Evolutionary conservation across 2,888 invertebrate species (phyloP), one percentile per base, ranked within the genome.

Genomic region (Megamerina dolium): DNA sequence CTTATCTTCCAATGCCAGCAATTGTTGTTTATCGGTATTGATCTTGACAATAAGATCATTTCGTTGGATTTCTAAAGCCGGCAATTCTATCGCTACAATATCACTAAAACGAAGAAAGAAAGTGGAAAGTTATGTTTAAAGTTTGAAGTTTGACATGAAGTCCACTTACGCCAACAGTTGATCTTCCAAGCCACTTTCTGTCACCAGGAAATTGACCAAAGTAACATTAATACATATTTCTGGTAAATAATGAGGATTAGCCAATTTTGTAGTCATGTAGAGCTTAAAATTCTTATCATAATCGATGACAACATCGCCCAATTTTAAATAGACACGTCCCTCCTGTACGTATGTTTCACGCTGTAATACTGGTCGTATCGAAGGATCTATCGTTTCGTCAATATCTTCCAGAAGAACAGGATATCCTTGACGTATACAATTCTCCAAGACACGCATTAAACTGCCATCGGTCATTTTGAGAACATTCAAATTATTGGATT

Each of bases 141-240:
- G 30, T 27, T n/a, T 13, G 13, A 16, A 13, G 3, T 26, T 5
- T 6, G 8, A 6, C 13, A 13, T 13, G 12, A 10, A 4, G 5
- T 12, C 12, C n/a, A 78, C 77, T 83, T 77, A 82, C 92, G 89
- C 89, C 30, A 94, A 74, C 29, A 95, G 73, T 65, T 94, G 94
- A 69, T 94, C 94, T 67, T 94, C 93, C 3, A 95, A 74, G 4
- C 94, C 94, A 33, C 83, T 83, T 1, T 83, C 80, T 0, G 93
- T 93, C 26, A 94, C 93, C 40, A 92, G 87, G 65, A 95, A 95
- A 73, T 95, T 94, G 6, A 95, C 85, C 10, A 95, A 75, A 0
- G 91, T 90, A 2, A 93, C 93, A 75, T 91, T 89, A 46, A 90
- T 90, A 61, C 93, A 91, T 48, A 92, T 81, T 70, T 94, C 93